Evolutionary conservation across 2,797 vertebrate species (phyloP).

Genomic region (Sebastes goodei): DNA sequence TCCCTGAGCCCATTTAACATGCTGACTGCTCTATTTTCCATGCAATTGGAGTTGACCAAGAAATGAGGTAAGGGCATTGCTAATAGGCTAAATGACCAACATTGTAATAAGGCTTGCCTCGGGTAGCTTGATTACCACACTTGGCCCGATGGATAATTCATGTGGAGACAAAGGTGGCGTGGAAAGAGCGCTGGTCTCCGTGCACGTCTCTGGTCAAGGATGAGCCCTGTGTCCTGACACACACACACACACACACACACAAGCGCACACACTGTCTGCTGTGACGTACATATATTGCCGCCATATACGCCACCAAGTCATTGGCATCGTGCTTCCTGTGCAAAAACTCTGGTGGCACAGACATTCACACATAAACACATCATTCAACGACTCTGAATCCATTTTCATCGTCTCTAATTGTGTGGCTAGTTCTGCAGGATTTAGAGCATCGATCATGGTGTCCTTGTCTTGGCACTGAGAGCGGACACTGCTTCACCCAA

Average conservation of each 20-base stretch:
- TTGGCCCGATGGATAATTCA: conserved; percentile 79
- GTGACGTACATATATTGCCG: conserved; percentile 14
- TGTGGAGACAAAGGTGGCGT: conserved; percentile 76
- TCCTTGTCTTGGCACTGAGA: conserved; percentile 47
- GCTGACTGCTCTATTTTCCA: conserved; percentile 80
- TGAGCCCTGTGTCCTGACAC: conserved; percentile 42
- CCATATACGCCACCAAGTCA: conserved; percentile 7
- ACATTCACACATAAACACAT: conserved; percentile 25
- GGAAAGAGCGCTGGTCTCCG: conserved; percentile 67
- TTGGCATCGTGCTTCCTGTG: conserved; percentile 56
- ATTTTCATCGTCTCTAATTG: conserved; percentile 55
- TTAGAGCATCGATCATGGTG: conserved; percentile 50
- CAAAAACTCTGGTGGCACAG: conserved; percentile 27
- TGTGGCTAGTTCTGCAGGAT: conserved; percentile 26
- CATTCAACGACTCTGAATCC: conserved; percentile 40
- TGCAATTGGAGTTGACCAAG: conserved; percentile 81
- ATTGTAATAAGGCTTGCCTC: conserved; percentile 68
- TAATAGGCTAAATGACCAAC: conserved; percentile 78
- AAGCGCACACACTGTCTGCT: not conserved
- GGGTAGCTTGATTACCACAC: conserved; percentile 77
- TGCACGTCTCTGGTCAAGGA: conserved; percentile 65
- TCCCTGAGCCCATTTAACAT: conserved; percentile 70
- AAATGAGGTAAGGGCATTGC: conserved; percentile 81
- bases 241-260: not conserved
- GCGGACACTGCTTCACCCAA: conserved; percentile 17